Base-by-base conservation (phyloP, 2,797 vertebrate species). In the Phyllotis vaccarum region DNA sequence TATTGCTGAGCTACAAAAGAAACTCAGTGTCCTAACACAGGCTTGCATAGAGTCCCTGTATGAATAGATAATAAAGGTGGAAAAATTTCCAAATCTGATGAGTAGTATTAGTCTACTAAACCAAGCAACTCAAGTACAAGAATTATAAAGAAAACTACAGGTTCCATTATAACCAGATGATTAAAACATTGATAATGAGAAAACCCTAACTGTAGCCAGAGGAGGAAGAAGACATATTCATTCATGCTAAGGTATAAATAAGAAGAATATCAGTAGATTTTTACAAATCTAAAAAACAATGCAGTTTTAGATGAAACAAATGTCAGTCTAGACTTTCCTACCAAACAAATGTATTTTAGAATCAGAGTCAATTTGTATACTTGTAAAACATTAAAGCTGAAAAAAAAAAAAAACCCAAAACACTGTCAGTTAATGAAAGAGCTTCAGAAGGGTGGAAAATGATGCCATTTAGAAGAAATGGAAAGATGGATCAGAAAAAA, bases 341-440 rank as follows among this genome's bases (percentile, higher is more conserved):
- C 1, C 2, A 56, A 89, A 8, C 82, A 74, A 82, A 54, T 49
- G 0, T 68, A 64, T 89, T 81, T 89, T 75, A 86, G 86, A 91
- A 62, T 49, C 83, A 76, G 92, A 86, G 34, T 2, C 19, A 81
- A 93, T 75, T n/a, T 76, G 66, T 92, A 85, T 60, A 54, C 14
- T 68, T 75, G 92, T 95, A 52, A 90, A 92, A 94, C 56, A 46
- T 9, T 56, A 96, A 94, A n/a, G 46, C 31, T 93, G 52, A 91
- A 94, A 95, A 27, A 93, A 58, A 60, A 78, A 24, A 86, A n/a
- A n/a, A n/a, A n/a, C n/a, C n/a, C n/a, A n/a, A n/a, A 49, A 74
- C 64, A 54, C 19, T 62, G 46, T 72, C 27, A 89, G 86, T 43
- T 91, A 62, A 49, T 31, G 34, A 90, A 88, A 85, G 12, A 82